Conservation (phyloP, 1,140 invertebrate genomes). For the Caenorhabditis tropicalis region DNA sequence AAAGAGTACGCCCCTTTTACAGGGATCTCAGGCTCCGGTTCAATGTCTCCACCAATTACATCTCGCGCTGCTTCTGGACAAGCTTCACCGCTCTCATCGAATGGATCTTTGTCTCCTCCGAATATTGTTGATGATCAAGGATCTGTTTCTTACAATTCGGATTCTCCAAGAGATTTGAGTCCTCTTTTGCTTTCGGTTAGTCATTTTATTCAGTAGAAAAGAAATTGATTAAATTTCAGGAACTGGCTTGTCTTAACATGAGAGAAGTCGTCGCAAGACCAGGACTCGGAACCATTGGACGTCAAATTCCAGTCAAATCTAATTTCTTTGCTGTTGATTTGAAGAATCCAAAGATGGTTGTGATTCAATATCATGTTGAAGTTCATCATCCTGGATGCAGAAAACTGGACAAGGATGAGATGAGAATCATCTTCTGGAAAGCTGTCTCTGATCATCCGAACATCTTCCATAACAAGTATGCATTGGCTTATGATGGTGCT, state of each 20-base stretch:
- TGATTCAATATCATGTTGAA: constrained; percentile 59
- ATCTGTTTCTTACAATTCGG: constrained; percentile 9
- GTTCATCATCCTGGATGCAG: constrained; percentile 56
- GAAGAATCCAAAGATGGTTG: constrained; percentile 53
- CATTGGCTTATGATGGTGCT: constrained; percentile 61
- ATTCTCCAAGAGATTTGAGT: constrained; percentile 24
- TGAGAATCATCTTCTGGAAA: constrained; percentile 61
- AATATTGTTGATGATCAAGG: background rate
- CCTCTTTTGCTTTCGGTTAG: constrained; percentile 11
- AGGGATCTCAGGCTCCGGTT: constrained; percentile 40
- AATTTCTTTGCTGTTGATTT: constrained; percentile 58
- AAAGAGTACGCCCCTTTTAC: constrained; percentile 34
- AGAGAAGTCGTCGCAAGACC: constrained; percentile 55
- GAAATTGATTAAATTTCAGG: constrained; percentile 40
- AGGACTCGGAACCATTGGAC: constrained; percentile 53
- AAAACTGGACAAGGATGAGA: constrained; percentile 60
- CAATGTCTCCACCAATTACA: constrained; percentile 33
- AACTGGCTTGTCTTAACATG: constrained; percentile 55
- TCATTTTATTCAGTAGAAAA: background rate
- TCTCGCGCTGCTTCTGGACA: constrained; percentile 15
- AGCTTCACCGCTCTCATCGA: constrained; percentile 6
- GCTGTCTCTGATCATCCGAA: constrained; percentile 52
- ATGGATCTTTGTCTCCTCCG: constrained; percentile 3
- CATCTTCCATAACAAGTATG: constrained; percentile 60
- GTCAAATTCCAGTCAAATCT: constrained; percentile 50